Evolutionary conservation across 2,113 vertebrate genomes (phyloP).

Genomic region (Balaenoptera acutorostrata): DNA sequence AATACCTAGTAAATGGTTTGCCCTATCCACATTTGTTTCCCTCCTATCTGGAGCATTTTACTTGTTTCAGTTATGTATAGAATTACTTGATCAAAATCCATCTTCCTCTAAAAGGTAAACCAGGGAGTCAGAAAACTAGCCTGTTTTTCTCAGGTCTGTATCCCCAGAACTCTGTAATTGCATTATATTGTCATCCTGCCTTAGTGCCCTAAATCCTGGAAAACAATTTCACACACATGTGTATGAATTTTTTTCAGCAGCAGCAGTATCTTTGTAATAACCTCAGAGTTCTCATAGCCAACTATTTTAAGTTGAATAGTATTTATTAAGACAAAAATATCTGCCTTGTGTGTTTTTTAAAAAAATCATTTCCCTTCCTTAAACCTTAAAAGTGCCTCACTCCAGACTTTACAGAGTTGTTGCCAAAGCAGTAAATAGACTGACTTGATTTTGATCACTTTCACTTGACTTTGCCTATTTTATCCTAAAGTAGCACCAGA

Average conservation of each 20-base stretch:
- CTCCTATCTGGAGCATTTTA: not conserved
- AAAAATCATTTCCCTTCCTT: not conserved
- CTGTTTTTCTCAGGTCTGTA: not conserved
- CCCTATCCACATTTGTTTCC: not conserved
- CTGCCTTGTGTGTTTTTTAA: not conserved
- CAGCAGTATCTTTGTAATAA: not conserved
- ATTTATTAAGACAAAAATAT: not conserved
- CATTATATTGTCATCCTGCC: not conserved
- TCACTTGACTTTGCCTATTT: not conserved
- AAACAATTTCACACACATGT: not conserved
- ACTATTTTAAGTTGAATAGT: not conserved
- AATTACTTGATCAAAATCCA: not conserved
- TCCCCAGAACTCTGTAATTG: not conserved
- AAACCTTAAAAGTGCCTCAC: not conserved
- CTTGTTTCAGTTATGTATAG: not conserved
- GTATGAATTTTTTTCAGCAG: not conserved
- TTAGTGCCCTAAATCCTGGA: not conserved
- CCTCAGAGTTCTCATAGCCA: not conserved
- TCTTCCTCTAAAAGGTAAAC: not conserved
- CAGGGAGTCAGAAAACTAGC: not conserved
- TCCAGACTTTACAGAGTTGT: not conserved
- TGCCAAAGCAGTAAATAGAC: not conserved
- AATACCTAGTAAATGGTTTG: not conserved
- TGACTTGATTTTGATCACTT: not conserved
- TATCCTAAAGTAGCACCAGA: not conserved